phyloP scores from a whole-genome alignment of 2,113 vertebrate genomes.

The Pterocles burchelli region DNA sequence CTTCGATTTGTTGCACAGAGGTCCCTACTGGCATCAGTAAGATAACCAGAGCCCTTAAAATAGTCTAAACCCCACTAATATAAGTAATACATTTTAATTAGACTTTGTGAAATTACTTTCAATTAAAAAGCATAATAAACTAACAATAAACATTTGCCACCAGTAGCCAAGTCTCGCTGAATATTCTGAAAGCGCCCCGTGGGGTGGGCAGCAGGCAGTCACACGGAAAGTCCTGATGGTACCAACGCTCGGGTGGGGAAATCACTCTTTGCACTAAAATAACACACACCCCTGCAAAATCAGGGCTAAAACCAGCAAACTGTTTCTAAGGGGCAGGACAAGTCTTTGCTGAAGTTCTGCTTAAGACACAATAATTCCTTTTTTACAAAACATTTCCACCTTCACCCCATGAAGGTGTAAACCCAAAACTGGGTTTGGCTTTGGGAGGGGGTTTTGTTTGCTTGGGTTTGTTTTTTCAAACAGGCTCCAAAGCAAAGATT shows the following conservation, averaged over 20 bases:
- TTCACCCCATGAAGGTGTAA: background rate
- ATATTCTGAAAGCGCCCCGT: fast-evolving
- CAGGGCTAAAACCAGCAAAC: background rate
- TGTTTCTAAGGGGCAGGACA: background rate
- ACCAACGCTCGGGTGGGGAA: background rate
- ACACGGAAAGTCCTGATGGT: background rate
- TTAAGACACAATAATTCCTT: background rate
- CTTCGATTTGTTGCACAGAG: background rate
- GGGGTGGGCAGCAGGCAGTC: background rate
- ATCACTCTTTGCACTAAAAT: background rate
- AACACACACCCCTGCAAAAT: background rate
- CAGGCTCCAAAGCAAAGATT: background rate
- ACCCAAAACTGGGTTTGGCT: background rate
- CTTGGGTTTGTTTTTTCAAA: background rate
- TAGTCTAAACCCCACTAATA: background rate
- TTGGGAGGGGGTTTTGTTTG: background rate
- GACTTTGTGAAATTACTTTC: background rate
- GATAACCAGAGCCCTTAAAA: background rate
- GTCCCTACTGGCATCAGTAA: background rate
- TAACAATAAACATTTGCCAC: background rate
- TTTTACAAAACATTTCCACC: background rate
- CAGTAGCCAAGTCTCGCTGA: background rate
- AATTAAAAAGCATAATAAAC: background rate
- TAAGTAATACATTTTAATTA: background rate
- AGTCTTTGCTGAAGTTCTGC: background rate